Evolutionary conservation across 1,140 invertebrate genomes (phyloP), one percentile per base, ranked within the genome.

Genomic region (Cheumatopsyche charites): DNA sequence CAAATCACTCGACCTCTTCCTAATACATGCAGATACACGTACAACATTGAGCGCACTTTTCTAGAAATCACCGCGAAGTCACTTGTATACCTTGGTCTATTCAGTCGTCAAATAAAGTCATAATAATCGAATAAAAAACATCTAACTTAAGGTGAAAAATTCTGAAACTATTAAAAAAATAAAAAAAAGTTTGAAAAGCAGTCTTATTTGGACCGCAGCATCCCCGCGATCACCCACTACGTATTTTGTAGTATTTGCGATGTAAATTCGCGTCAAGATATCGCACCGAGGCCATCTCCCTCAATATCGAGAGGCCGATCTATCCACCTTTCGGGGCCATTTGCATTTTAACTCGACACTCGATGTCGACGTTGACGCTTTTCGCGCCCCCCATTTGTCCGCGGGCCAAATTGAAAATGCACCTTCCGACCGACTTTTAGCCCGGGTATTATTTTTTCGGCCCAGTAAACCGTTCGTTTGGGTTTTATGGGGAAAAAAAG

Each of bases 211-310:
- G n/a, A 36, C 9, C 29, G 29, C 29, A 36, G 3, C 17, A 49
- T 45, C 61, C 47, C 29, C 25, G 73, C 58, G 62, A 61, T 71
- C 29, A n/a, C n/a, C n/a, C n/a, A n/a, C n/a, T n/a, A n/a, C n/a
- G n/a, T n/a, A n/a, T n/a, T n/a, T n/a, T n/a, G n/a, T n/a, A n/a
- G n/a, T n/a, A 19, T 52, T 71, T 62, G 58, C 12, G 62, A 63
- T 74, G 68, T 67, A 70, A 74, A 74, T 74, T 74, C 62, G 65
- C 67, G 73, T 74, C 68, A 71, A 67, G 73, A 73, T 70, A 74
- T 74, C 73, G 68, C 52, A 41, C 29, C 55, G 55, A 6, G 23
- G 72, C 66, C 29, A 26, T 41, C 68, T 71, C 67, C 66, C 62
- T 29, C 25, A 11, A 42, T 71, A 74, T 74, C 73, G 73, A 70